Base-by-base conservation (phyloP, 2,113 vertebrate species). In the Peromyscus leucopus region DNA sequence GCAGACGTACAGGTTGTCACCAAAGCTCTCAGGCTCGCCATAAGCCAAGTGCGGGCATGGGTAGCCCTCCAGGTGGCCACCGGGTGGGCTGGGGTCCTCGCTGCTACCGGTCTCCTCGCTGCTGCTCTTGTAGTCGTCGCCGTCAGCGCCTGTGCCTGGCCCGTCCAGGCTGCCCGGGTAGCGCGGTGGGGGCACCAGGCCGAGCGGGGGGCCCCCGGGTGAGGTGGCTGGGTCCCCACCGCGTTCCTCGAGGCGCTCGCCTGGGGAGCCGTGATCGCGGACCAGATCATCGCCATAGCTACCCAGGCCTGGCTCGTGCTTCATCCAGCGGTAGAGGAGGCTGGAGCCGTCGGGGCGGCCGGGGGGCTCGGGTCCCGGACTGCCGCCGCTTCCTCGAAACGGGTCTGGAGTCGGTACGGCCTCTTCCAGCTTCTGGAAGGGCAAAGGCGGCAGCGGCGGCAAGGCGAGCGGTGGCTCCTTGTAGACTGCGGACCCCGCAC, bases 1-100 rank as follows among this genome's bases (percentile, higher is more conserved):
- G 98, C 99, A 99, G 46, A 99, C 99, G 7, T 99, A 99, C 63
- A 99, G 98, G 98, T 99, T 99, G 99, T 99, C 99, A 0, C 99
- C 99, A 75, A 99, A 99, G 98, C 99, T 99, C 98, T 99, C 99
- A 0, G 99, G 99, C 97, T 99, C 99, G 3, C 97, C 96, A 0
- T 99, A 99, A 12, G 99, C 99, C 98, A 99, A 98, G 98, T 99
- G 99, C 72, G 98, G 98, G 95, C 99, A 99, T 0, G 98, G 98
- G 98, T 99, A 99, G 96, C 99, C 98, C 97, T 99, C 99, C 95
- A 99, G 98, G 3, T 99, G 98, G 0, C 99, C 99, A 0, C 99
- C 99, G 0, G 98, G 93, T 0, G 99, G 99, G 0, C 99, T 99
- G 11, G 99, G 99, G 22, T 99, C 99, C 97, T 99, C 99, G 10